Evolutionary conservation across 2,113 vertebrate genomes (phyloP), one percentile per base, ranked within the genome.

Genomic region (Oenanthe melanoleuca): DNA sequence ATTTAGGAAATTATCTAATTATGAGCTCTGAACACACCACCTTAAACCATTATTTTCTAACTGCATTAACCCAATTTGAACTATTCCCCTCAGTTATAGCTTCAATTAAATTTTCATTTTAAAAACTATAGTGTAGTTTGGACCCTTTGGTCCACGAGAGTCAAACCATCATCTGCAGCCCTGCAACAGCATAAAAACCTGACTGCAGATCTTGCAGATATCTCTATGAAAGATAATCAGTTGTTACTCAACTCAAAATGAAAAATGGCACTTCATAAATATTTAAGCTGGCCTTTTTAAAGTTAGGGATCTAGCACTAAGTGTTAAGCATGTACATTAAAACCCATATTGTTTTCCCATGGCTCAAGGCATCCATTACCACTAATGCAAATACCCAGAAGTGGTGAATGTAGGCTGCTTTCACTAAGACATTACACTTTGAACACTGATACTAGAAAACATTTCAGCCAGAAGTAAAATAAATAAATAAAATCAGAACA

Each of bases 401-500:
- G 18, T 44, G 73, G 24, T 59, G 59, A 92, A 72, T 88, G 42
- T 38, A 55, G 59, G 23, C 34, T 84, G 13, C 6, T 91, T 93
- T 86, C 34, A 59, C 34, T 47, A 42, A 63, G 79, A 12, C 18
- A 59, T 73, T 80, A 16, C 25, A 47, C 33, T 94, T 70, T 86
- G 60, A 92, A 64, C 26, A 47, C 3, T 73, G 73, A 59, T 40
- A 61, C 21, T n/a, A 83, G 52, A 83, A 88, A 77, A 55, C n/a
- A 4, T 69, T 96, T 80, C 71, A 84, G 33, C 33, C 69, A 69
- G 60, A 86, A 93, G 56, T 78, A 74, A 96, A 89, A 95, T 86
- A 94, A 95, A 94, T 92, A 96, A 94, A 95, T 89, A 93, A 94
- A 94, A 86, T 59, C 38, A 93, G 34, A 86, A 49, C 29, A 70